Base-by-base conservation (phyloP, 2,797 vertebrate species). In the Pseudotriccus pelzelni region DNA sequence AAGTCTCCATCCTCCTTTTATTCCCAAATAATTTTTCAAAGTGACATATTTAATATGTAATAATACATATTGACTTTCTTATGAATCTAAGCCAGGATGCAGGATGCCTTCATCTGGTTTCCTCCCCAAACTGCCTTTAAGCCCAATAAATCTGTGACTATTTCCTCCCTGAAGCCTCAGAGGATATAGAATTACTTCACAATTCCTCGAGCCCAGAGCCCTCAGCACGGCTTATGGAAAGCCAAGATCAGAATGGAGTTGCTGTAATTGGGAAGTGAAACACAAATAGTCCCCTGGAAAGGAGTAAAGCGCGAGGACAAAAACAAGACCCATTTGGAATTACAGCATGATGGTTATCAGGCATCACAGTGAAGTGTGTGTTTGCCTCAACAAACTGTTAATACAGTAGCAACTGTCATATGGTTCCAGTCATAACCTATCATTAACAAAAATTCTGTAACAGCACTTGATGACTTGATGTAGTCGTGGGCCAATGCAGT, bases 121-220 rank as follows among this genome's bases (percentile, higher is more conserved):
- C 80, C 77, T 44, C 76, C 41, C 37, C 28, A 84, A 91, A 52
- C 67, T 86, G 82, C 73, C 70, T 84, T 80, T 93, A 92, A 96
- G 74, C 75, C 74, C 83, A 72, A 92, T 94, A 97, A 97, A 97
- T 96, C 93, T 95, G 84, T 77, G 91, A 83, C 83, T 96, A 80
- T 93, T 97, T 97, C 94, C 96, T 87, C 32, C 83, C 62, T 79
- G 82, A 90, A 96, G 77, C 93, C 90, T 96, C 3, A 16, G 90
- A 92, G 95, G 68, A 90, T 97, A 96, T 97, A 94, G 32, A 89
- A 76, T 96, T 97, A 94, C 95, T 96, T 86, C 74, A 90, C 90
- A 94, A 52, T 87, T 96, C 69, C 66, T 93, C 24, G 0, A 91
- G 77, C 74, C 72, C 7, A 0, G 90, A 94, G 81, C 67, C 78